Evolutionary conservation across 2,113 vertebrate genomes (phyloP).

Genomic region (Bufo gargarizans): DNA sequence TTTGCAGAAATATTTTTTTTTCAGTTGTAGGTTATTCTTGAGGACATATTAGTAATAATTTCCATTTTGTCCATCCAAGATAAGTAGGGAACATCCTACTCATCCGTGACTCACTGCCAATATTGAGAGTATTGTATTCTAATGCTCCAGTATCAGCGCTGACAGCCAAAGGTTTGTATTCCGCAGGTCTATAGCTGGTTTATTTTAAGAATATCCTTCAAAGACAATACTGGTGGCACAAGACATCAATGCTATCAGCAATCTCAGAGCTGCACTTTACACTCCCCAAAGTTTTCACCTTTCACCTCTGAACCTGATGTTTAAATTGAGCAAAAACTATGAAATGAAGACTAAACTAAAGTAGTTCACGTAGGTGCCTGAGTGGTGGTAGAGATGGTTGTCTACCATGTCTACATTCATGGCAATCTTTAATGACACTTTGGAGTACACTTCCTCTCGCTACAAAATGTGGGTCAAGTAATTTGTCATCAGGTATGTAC

Average conservation of each 20-base stretch:
- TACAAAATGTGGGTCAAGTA: background rate
- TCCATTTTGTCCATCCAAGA: conserved; percentile 36
- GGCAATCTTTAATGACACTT: background rate
- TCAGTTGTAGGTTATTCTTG: background rate
- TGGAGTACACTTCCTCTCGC: background rate
- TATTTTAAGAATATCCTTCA: conserved; percentile 47
- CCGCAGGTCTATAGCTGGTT: conserved; percentile 46
- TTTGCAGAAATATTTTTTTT: background rate
- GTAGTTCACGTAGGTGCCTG: background rate
- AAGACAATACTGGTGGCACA: conserved; percentile 24
- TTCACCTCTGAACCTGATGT: conserved; percentile 26
- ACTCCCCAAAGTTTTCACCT: conserved; percentile 38
- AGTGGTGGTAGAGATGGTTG: background rate
- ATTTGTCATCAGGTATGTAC: no score
- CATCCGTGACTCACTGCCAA: conserved; percentile 35
- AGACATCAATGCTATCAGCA: conserved; percentile 30
- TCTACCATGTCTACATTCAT: background rate
- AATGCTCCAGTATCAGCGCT: conserved; percentile 20
- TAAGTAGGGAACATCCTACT: conserved; percentile 40
- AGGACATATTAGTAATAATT: conserved; percentile 29
- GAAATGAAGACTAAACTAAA: conserved; percentile 21
- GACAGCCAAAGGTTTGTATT: conserved; percentile 17
- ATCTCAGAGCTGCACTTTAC: background rate
- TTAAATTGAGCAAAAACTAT: conserved; percentile 20
- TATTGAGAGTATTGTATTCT: conserved; percentile 13